phyloP scores from a whole-genome alignment of 1,140 invertebrate species.

The Heliconius eleuchia region DNA sequence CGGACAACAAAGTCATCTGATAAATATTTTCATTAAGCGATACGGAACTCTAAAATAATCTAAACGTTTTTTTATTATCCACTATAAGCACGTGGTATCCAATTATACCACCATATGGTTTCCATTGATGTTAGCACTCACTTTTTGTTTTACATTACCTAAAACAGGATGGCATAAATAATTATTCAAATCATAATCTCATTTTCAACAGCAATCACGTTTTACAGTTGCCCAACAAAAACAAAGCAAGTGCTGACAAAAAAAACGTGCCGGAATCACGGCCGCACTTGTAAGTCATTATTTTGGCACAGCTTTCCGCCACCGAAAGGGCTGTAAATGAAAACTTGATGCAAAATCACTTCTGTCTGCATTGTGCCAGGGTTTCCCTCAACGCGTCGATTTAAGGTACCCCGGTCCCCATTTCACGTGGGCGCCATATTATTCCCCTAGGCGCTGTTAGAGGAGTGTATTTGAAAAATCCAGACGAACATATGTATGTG shows the following conservation, averaged over 20 bases:
- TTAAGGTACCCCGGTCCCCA: slow-evolving; percentile 21
- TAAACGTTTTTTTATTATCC: background rate
- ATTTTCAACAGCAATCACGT: background rate
- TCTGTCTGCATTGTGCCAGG: slow-evolving; percentile 27
- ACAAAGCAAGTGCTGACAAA: slow-evolving; percentile 10
- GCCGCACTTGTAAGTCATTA: slow-evolving; percentile 20
- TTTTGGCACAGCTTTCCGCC: slow-evolving; percentile 19
- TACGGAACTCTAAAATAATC: too few relatives aligned
- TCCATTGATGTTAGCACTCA: background rate
- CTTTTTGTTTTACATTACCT: background rate
- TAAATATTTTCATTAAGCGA: too few relatives aligned
- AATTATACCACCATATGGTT: background rate
- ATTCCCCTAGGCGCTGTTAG: slow-evolving; percentile 32
- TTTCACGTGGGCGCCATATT: slow-evolving; percentile 25
- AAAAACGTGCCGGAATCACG: slow-evolving; percentile 15
- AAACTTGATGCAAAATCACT: slow-evolving; percentile 31
- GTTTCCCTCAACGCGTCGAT: slow-evolving; percentile 28
- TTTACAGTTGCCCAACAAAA: background rate
- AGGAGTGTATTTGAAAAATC: slow-evolving; percentile 26
- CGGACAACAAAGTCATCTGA: too few relatives aligned
- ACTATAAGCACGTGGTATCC: background rate
- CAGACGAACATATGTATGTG: slow-evolving; percentile 12
- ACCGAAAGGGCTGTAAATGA: slow-evolving; percentile 27
- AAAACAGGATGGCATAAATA: background rate
- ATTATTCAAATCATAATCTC: background rate